Percentiles rank a stretch among this genome's conserved stretches.
These are phyloP conservation scores for Limnodromus scolopaceus DNA, from an alignment of 2,797 vertebrate genomes.

Conservation along the genomic window DNA sequence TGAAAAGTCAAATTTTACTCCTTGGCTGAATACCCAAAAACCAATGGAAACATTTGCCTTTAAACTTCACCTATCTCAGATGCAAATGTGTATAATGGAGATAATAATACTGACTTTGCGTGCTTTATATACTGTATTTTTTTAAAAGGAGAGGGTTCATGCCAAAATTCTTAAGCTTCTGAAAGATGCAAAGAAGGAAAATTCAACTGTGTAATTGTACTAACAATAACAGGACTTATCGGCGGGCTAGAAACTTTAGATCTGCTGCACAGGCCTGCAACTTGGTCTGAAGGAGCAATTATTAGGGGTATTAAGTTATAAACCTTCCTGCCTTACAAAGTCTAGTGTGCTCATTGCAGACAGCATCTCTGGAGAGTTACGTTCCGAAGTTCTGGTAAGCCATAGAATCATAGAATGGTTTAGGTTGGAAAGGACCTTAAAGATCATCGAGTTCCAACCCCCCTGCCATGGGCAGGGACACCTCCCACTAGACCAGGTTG, in stretches of 20 bases:
- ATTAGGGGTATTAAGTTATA: not conserved
- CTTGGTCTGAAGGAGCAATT: not conserved
- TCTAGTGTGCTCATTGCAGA: not conserved
- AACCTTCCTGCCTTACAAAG: not conserved
- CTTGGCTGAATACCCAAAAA: not conserved
- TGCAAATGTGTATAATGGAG: not conserved
- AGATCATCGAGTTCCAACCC: not conserved
- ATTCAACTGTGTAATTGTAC: not conserved
- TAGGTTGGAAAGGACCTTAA: not conserved
- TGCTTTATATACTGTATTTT: not conserved
- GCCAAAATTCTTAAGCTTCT: not conserved
- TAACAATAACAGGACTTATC: not conserved
- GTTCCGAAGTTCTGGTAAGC: not conserved
- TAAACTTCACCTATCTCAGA: not conserved
- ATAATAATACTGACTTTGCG: constrained; percentile 3
- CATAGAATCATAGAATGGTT: not conserved
- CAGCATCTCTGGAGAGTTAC: not conserved
- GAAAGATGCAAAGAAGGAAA: not conserved
- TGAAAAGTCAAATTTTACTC: not conserved
- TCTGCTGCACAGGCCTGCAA: not conserved
- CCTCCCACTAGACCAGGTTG: not conserved
- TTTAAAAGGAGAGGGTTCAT: not conserved
- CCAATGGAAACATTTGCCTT: not conserved
- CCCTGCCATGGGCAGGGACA: not conserved
- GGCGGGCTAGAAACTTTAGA: not conserved